Evolutionary conservation across 1,140 invertebrate species (phyloP).

Genomic region (Nylanderia fulva): DNA sequence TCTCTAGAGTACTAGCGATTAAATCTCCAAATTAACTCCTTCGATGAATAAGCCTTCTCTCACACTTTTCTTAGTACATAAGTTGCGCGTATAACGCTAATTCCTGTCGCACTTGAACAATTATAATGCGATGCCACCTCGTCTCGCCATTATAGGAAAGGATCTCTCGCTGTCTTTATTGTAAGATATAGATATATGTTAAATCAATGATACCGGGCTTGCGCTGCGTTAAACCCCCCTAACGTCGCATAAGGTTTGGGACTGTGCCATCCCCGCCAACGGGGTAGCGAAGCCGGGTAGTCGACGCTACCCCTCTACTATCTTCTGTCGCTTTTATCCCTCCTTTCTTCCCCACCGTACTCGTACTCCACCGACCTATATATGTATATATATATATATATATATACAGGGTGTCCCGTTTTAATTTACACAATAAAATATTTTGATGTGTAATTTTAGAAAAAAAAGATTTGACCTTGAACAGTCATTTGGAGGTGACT

Average conservation of each 20-base stretch:
- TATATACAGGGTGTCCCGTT: too few species aligned
- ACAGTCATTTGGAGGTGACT: too few species aligned
- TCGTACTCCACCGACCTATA: slow-evolving; percentile 1
- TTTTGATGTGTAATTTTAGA: too few species aligned
- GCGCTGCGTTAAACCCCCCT: slow-evolving; percentile 77
- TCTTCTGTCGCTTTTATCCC: slow-evolving; percentile 28
- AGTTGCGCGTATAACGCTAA: slow-evolving; percentile 19
- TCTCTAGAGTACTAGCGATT: too few species aligned
- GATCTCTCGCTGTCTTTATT: slow-evolving; percentile 62
- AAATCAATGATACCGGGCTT: slow-evolving; percentile 85
- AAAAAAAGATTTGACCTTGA: too few species aligned
- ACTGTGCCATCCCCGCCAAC: slow-evolving; percentile 42
- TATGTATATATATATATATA: too few species aligned
- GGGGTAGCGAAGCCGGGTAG: slow-evolving; percentile 44
- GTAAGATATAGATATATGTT: slow-evolving; percentile 77
- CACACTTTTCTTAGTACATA: not conserved
- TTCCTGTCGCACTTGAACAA: slow-evolving; percentile 11
- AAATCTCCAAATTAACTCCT: not conserved
- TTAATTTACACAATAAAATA: too few species aligned
- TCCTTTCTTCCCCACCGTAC: not conserved
- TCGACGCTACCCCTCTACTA: slow-evolving; percentile 43
- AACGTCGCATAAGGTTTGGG: slow-evolving; percentile 64
- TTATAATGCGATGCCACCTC: slow-evolving; percentile 40
- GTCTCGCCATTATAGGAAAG: slow-evolving; percentile 27
- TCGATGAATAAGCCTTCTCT: not conserved